Evolutionary conservation across 2,888 invertebrate species (phyloP).

Genomic region (Physocephala rufipes): DNA sequence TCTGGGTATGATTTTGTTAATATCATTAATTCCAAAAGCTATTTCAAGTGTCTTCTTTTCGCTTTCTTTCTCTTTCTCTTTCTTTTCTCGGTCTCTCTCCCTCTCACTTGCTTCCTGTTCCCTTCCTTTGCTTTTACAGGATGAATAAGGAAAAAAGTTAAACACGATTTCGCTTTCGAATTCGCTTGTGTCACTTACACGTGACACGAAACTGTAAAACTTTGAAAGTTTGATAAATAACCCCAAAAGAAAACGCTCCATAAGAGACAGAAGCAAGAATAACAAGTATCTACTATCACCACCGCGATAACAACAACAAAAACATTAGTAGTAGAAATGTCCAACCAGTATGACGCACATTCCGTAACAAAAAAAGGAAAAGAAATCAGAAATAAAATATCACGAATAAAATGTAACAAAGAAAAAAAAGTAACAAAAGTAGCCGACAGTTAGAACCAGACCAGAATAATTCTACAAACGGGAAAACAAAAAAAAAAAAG

Average conservation of each 20-base stretch:
- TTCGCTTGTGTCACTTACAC: constrained; percentile 33
- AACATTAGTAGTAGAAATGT: constrained; percentile 2
- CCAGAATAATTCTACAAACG: not conserved
- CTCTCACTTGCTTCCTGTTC: not conserved
- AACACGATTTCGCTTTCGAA: constrained; percentile 20
- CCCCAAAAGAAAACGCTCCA: too few species aligned
- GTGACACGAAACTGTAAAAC: constrained; percentile 52
- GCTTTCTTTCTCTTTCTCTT: too few species aligned
- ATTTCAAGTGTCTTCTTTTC: too few species aligned
- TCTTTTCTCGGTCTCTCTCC: too few species aligned
- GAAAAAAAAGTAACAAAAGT: not conserved
- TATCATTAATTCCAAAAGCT: too few species aligned
- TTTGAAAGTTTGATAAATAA: constrained; percentile 62
- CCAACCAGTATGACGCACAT: not conserved
- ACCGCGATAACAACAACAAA: not conserved
- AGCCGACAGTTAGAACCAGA: constrained; percentile 1
- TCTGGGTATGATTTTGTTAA: too few species aligned
- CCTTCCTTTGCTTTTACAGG: too few species aligned
- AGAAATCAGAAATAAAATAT: constrained; percentile 10
- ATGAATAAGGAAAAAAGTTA: constrained; percentile 4
- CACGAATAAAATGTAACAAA: not conserved
- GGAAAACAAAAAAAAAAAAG: not conserved
- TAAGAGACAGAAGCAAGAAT: constrained; percentile 16
- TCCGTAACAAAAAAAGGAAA: not conserved
- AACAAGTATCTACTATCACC: too few species aligned